phyloP scores from a whole-genome alignment of 2,797 vertebrate species.

The Eurystomus glaucurus region DNA sequence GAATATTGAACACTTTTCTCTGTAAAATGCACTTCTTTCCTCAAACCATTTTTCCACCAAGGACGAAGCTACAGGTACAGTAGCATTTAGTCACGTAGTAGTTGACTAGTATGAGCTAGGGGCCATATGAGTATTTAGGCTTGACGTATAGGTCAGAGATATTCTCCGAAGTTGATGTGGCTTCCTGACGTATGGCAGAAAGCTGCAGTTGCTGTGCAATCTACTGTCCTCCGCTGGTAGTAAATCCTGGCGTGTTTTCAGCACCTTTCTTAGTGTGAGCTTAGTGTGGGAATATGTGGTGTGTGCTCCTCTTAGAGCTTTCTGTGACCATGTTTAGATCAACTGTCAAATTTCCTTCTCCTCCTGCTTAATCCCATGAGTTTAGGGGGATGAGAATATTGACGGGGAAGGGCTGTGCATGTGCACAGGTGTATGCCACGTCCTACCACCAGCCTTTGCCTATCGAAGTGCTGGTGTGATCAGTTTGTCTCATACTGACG shows the following conservation, averaged over 20 bases:
- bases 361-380: background rate
- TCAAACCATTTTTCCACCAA: background rate
- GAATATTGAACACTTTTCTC: background rate
- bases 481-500: background rate
- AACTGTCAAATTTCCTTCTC: background rate
- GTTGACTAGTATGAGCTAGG: background rate
- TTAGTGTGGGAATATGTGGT: background rate
- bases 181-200: background rate
- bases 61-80: conserved; percentile 56
- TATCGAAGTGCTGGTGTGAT: background rate
- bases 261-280: background rate
- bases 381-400: background rate
- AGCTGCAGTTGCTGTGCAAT: background rate
- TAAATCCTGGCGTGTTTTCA: background rate
- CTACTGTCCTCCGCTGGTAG: background rate
- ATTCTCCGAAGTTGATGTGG: background rate
- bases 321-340: background rate
- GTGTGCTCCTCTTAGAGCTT: background rate
- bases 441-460: background rate
- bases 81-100: background rate
- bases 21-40: background rate
- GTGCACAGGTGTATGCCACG: background rate
- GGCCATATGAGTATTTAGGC: background rate
- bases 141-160: background rate
- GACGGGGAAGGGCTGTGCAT: background rate